phyloP scores from a whole-genome alignment of 2,888 invertebrate genomes.

The Pharmacophagus antenor region DNA sequence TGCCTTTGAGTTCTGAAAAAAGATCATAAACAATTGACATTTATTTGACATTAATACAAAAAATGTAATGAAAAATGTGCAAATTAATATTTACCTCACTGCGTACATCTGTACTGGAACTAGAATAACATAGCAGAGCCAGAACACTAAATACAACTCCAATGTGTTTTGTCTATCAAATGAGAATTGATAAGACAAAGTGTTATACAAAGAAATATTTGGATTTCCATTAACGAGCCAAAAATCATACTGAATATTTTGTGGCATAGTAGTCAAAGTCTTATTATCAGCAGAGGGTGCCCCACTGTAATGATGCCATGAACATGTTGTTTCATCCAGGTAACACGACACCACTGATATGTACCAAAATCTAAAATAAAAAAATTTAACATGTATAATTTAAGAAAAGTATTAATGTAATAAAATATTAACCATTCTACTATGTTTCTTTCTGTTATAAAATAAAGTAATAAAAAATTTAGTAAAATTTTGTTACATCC shows the following conservation, averaged over 20 bases:
- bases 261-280: constrained; percentile 59
- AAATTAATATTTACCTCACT: constrained; percentile 73
- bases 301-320: constrained; percentile 88
- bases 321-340: constrained; percentile 88
- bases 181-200: constrained; percentile 96
- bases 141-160: constrained; percentile 93
- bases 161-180: constrained; percentile 96
- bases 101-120: constrained; percentile 96
- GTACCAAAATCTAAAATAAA: constrained; percentile 92
- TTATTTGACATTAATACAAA: constrained; percentile 26
- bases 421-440: too few species aligned
- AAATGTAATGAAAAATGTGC: constrained; percentile 13
- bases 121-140: constrained; percentile 91
- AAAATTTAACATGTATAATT: neutral
- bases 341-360: constrained; percentile 96
- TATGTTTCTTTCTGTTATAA: too few species aligned
- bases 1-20: constrained; percentile 88
- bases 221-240: constrained; percentile 99
- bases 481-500: too few species aligned
- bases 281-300: constrained; percentile 59
- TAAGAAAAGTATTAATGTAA: neutral
- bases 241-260: constrained; percentile 87
- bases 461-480: too few species aligned
- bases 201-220: constrained; percentile 91
- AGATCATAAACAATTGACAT: constrained; percentile 14